Conservation (phyloP, 2,888 invertebrate genomes). For the Plagodis pulveraria region DNA sequence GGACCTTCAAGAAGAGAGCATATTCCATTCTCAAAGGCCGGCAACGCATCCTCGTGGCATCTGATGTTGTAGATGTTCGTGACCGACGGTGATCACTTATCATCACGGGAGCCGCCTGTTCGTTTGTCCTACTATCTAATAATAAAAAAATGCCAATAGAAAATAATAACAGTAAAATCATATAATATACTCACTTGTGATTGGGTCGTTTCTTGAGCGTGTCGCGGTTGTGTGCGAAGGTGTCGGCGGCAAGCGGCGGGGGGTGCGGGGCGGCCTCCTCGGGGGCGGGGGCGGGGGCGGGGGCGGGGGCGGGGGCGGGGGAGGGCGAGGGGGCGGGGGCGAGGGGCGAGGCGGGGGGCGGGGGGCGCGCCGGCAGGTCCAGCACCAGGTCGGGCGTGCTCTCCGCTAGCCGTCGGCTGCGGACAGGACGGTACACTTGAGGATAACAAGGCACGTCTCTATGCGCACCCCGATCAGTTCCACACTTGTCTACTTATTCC, state of each 20-base stretch:
- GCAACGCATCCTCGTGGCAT: too few species aligned
- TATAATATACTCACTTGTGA: constrained; percentile 38
- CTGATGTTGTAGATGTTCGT: too few species aligned
- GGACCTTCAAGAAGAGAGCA: too few species aligned
- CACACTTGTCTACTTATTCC: too few species aligned
- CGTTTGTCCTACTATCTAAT: too few species aligned
- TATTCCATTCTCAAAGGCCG: too few species aligned
- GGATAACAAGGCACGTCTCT: not conserved
- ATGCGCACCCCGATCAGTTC: too few species aligned
- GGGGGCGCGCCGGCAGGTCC: constrained; percentile 88
- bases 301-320: constrained; percentile 50
- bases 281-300: constrained; percentile 31
- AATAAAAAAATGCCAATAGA: too few species aligned
- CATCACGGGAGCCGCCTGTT: too few species aligned
- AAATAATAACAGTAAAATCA: too few species aligned
- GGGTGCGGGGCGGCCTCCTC: constrained; percentile 25
- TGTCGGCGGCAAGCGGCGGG: constrained; percentile 61
- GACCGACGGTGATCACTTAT: too few species aligned
- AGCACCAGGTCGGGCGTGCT: constrained; percentile 92
- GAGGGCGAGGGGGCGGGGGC: constrained; percentile 56
- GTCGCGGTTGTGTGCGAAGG: constrained; percentile 70
- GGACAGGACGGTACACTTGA: not conserved
- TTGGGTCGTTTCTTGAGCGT: constrained; percentile 65
- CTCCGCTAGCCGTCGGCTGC: constrained; percentile 70
- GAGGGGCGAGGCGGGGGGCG: constrained; percentile 49